Base-by-base conservation (phyloP, 2,113 vertebrate genomes). In the Chaetodon auriga region DNA sequence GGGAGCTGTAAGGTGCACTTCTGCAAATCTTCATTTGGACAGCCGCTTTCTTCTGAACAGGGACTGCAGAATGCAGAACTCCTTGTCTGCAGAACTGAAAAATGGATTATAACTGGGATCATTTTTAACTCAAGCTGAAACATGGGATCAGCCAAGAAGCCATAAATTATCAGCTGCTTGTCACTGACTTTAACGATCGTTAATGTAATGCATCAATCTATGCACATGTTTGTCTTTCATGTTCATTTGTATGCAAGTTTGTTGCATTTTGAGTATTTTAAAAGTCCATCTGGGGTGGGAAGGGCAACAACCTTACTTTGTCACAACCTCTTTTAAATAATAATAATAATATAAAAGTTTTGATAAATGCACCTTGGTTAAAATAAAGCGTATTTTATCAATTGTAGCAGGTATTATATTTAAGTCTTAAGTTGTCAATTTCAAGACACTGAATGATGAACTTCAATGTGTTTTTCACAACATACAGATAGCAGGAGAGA, bases 391-490 rank as follows among this genome's bases (percentile, higher is more conserved):
- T 21, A 11, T 35, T 60, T 58, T 41, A 38, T 25, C 25, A 14
- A 60, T 60, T 7, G 16, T 10, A 35, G 30, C 7, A 36, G 7
- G 6, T 41, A 19, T 57, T 38, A 30, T 30, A 30, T 35, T 19
- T 16, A 54, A 54, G 19, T 48, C 2, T 51, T 68, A 1, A 66
- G 54, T 1, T 64, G 49, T 51, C 18, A 13, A 81, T 72, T 63
- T 83, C 7, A 72, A 70, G 38, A 65, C 21, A 60, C 1, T 58
- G 62, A 71, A 25, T 25, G 53, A 81, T 69, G 57, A 48, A 70
- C 19, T 8, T 72, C 15, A 55, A 21, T 30, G 2, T 35, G 8
- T 19, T 41, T 51, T 75, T 77, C 7, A 48, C 51, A 46, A 46
- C 0, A 68, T 23, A 51, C 66, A 75, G 43, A 46, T 19, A 13